Percentiles rank a stretch among this genome's conserved stretches.
Conservation (phyloP, 1,140 invertebrate genomes). For the Scaptomyza graminum region DNA sequence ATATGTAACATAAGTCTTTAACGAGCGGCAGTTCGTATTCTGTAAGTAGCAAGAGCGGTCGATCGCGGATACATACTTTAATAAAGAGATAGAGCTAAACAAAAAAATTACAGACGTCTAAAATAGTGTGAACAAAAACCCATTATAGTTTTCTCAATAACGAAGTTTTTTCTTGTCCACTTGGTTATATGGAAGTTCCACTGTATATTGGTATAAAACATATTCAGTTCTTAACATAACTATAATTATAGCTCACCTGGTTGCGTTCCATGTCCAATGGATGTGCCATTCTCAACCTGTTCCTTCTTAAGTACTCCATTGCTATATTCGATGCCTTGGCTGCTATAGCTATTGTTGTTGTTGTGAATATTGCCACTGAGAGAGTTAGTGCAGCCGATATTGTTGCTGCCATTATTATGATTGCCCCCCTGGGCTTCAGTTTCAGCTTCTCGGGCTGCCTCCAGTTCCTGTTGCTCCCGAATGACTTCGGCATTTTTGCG, state of each 20-base stretch:
- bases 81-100: too few species aligned
- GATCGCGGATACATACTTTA: too few species aligned
- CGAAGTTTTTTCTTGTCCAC: too few species aligned
- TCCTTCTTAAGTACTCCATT: constrained; percentile 72
- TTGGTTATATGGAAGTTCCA: too few species aligned
- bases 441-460: constrained; percentile 58
- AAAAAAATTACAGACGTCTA: too few species aligned
- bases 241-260: constrained; percentile 43
- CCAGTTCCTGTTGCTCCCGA: constrained; percentile 74
- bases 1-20: too few species aligned
- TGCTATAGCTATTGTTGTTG: constrained; percentile 14
- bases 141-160: too few species aligned
- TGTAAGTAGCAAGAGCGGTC: too few species aligned
- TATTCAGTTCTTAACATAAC: neutral
- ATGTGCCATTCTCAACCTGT: constrained; percentile 64
- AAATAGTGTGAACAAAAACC: too few species aligned
- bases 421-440: constrained; percentile 32
- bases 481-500: constrained; percentile 78
- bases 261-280: constrained; percentile 32
- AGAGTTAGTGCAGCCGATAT: constrained; percentile 12
- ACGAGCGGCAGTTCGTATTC: too few species aligned
- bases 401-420: constrained; percentile 30
- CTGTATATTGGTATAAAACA: too few species aligned
- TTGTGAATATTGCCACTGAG: constrained; percentile 1
- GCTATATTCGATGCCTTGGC: constrained; percentile 62